Conservation (phyloP, 2,797 vertebrate species). For the Anomalospiza imberbis region DNA sequence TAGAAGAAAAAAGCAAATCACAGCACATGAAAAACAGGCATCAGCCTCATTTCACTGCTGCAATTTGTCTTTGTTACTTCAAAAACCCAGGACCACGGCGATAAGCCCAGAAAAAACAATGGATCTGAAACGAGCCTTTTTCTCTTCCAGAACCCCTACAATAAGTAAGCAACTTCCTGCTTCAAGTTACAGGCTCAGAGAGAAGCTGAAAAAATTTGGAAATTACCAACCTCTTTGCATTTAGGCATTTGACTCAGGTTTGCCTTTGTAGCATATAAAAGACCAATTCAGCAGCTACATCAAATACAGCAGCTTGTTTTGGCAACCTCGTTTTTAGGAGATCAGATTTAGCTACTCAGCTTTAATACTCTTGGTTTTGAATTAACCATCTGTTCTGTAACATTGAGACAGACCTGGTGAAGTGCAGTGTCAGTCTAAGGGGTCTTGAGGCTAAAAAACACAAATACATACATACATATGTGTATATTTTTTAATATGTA, state of each 20-base stretch:
- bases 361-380: conserved; percentile 56
- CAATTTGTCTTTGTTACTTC: background rate
- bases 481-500: background rate
- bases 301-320: conserved; percentile 39
- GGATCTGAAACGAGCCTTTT: background rate
- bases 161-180: background rate
- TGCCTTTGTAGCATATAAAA: background rate
- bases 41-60: background rate
- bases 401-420: background rate
- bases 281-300: conserved; percentile 18
- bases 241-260: background rate
- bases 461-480: background rate
- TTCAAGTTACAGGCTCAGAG: background rate
- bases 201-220: background rate
- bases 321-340: conserved; percentile 18
- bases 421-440: background rate
- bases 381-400: conserved; percentile 65
- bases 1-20: background rate
- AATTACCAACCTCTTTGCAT: background rate
- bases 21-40: background rate
- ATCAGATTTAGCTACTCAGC: conserved; percentile 51
- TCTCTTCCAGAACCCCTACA: background rate
- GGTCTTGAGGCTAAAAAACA: background rate
- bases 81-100: background rate
- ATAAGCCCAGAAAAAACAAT: background rate